A percentile compares a stretch with the other conserved stretches of the same genome.
phyloP scores from a whole-genome alignment of 2,888 invertebrate genomes.

The Camponotus fellah region DNA sequence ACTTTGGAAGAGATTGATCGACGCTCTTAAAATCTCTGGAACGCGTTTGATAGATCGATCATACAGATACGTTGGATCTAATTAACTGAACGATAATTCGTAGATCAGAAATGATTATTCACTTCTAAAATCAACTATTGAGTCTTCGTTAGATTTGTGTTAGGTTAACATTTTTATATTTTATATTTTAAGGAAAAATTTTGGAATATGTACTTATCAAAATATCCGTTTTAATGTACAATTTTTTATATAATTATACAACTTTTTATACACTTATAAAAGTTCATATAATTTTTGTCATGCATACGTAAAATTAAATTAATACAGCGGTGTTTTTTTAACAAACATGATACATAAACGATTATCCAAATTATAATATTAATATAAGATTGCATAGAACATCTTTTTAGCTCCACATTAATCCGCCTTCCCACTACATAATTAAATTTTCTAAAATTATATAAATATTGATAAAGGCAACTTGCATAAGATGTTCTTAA shows the following conservation, averaged over 20 bases:
- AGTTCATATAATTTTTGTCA: neutral
- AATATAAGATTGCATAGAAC: neutral
- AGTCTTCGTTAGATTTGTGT: neutral
- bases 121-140: conserved; percentile 12
- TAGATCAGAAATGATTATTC: conserved; percentile 34
- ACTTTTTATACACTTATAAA: neutral
- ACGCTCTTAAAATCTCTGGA: neutral
- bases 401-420: neutral
- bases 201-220: neutral
- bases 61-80: conserved; percentile 9
- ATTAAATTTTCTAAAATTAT: neutral
- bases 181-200: conserved; percentile 3
- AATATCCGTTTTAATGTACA: neutral
- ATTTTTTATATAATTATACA: neutral
- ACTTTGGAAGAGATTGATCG: neutral
- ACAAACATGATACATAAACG: neutral
- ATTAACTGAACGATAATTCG: conserved; percentile 50
- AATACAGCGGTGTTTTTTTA: neutral
- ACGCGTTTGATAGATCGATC: conserved; percentile 49
- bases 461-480: conserved; percentile 2
- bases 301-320: neutral
- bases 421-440: neutral
- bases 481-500: conserved; percentile 15
- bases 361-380: neutral
- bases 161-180: neutral